These are phyloP conservation scores for Pandemis cinnamomeana DNA, from an alignment of 2,888 invertebrate species.

Conservation along the genomic window DNA sequence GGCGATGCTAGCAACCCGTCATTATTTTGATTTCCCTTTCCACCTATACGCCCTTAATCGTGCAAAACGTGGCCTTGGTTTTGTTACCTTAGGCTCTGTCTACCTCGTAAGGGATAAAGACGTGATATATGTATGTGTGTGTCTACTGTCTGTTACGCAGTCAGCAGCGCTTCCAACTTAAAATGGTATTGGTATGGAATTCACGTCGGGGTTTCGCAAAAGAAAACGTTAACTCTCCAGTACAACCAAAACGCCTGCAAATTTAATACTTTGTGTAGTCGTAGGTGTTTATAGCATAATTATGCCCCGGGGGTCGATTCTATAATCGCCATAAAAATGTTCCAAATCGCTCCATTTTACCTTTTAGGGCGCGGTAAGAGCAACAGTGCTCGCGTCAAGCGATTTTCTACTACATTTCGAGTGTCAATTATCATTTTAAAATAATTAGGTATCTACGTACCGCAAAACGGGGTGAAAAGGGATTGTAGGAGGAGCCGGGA, in stretches of 20 bases:
- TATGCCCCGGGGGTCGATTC: slow-evolving; percentile 25
- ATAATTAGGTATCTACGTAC: too few relatives aligned
- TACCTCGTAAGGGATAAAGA: too few relatives aligned
- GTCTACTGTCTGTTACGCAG: too few relatives aligned
- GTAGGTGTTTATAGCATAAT: slow-evolving; percentile 37
- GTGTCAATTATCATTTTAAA: too few relatives aligned
- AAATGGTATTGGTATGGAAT: not conserved
- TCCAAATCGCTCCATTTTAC: slow-evolving; percentile 30
- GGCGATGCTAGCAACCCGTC: too few relatives aligned
- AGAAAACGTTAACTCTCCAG: not conserved
- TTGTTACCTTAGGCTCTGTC: too few relatives aligned
- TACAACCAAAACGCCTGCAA: slow-evolving; percentile 8
- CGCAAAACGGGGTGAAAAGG: too few relatives aligned
- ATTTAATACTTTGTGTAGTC: slow-evolving; percentile 38
- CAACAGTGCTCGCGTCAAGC: not conserved
- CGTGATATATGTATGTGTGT: too few relatives aligned
- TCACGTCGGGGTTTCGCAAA: not conserved
- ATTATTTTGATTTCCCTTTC: too few relatives aligned
- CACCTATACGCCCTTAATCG: too few relatives aligned
- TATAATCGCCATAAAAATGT: slow-evolving; percentile 29
- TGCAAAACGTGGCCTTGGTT: too few relatives aligned
- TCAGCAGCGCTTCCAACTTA: not conserved
- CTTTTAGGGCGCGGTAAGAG: not conserved
- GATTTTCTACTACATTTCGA: not conserved
- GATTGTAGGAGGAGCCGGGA: too few relatives aligned